Evolutionary conservation across 1,140 invertebrate genomes (phyloP), one percentile per base, ranked within the genome.

Genomic region (Drosophila watanabei): DNA sequence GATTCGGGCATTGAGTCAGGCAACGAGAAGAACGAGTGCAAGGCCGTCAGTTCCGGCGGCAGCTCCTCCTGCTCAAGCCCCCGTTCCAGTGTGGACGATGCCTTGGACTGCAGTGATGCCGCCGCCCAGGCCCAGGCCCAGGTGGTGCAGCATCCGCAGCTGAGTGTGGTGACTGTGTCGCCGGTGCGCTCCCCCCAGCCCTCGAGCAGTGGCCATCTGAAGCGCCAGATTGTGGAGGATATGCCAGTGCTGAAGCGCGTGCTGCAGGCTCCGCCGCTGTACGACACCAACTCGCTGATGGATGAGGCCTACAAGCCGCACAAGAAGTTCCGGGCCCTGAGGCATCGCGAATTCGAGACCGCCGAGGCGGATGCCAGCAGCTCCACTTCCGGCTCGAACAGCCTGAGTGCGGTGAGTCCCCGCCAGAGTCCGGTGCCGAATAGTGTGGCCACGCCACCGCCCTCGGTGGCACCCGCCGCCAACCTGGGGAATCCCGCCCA

Each of bases 291-390:
- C 85, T 97, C 97, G 2, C 93, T 98, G 43, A 98, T 98, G 97
- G 97, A 98, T 92, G 97, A 98, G 93, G 97, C 97, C 2, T 98
- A 98, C 94, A 97, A 98, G 87, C 97, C 97, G 49, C 98, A 98
- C 94, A 98, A 98, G 93, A 98, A 98, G 93, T 98, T 98, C 95
- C 95, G 98, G 5, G 97, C 97, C 0, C 93, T 97, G 82, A 94
- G 97, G 7, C 95, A 96, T 80, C 96, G 97, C 77, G 96, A 97
- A 79, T 96, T 95, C 6, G 96, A 96, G 32, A 96, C 96, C 79
- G 96, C 96, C 0, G 92, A 93, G 58, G 89, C 89, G 3, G 97
- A 97, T 94, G 35, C 93, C 84, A 69, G 82, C 80, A 75, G 84
- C 75, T 82, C 81, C 4, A 90, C 78, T 3, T 70, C 68, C 39